Evolutionary conservation across 2,797 vertebrate species (phyloP).

Genomic region (Linurgus olivaceus): DNA sequence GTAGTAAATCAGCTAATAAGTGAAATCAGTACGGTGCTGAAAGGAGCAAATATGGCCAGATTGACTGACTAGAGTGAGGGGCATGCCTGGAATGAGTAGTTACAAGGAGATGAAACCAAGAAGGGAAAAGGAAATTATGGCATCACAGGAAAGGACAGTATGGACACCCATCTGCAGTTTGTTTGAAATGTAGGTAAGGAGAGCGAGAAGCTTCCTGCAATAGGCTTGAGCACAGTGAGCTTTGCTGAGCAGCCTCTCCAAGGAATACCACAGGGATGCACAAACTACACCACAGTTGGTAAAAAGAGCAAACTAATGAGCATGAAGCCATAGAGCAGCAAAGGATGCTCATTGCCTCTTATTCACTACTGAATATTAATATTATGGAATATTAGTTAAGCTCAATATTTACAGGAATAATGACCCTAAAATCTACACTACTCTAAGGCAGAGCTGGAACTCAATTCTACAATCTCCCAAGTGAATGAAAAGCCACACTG

Average conservation of each 20-base stretch:
- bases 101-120: neutral
- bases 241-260: neutral
- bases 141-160: neutral
- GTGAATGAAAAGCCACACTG: neutral
- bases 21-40: neutral
- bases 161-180: neutral
- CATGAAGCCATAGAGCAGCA: neutral
- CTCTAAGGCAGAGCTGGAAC: neutral
- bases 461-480: neutral
- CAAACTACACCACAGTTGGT: neutral
- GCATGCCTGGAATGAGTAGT: neutral
- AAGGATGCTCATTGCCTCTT: neutral
- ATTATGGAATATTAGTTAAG: neutral
- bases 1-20: neutral
- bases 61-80: neutral
- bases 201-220: neutral
- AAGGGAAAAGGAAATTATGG: neutral
- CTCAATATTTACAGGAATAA: neutral
- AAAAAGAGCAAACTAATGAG: neutral
- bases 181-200: neutral
- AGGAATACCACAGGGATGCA: neutral
- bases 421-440: neutral
- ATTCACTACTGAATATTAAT: neutral
- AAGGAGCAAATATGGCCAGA: neutral
- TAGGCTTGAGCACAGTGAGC: neutral